Base-by-base conservation (phyloP, 2,888 invertebrate species). In the Achlya flavicornis region DNA sequence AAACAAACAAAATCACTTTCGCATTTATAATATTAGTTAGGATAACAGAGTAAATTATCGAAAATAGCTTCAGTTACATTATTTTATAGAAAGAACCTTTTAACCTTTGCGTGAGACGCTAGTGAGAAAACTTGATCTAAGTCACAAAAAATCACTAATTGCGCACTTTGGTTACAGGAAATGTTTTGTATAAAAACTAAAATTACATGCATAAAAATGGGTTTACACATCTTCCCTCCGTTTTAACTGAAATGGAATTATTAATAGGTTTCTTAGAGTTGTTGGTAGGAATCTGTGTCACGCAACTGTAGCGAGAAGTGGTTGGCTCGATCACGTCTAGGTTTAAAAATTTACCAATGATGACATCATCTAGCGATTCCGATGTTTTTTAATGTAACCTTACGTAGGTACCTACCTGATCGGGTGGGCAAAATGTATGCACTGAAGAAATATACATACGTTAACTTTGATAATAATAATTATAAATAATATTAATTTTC, bases 121-220 rank as follows among this genome's bases (percentile, higher is more conserved):
- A 76, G 76, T 72, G 73, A 81, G 81, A 84, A 79, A 78, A 86
- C 80, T 76, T 77, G 75, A 81, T 78, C 72, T 75, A 69, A 64
- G 75, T 73, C 79, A 81, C 83, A 86, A 86, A 85, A 85, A 85
- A 81, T 76, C 16, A 74, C 77, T 80, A 82, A 85, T 83, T 83
- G 81, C 81, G 74, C 80, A 80, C 76, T 81, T 80, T 75, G 76
- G 72, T 73, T 77, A 76, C 82, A 85, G 83, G 84, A 86, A 85
- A 83, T 80, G 70, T 76, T 80, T 77, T 71, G 74, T 48, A 16
- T 76, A 74, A 74, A 76, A 76, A 80, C 74, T 75, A 75, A 79
- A 79, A 75, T 78, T 74, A 70, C 68, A 63, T 68, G 67, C 67
- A 64, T 72, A 69, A 71, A 58, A 65, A 64, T 67, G 67, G 70